Conservation (phyloP, 2,797 vertebrate species). For the Bradypodion pumilum region DNA sequence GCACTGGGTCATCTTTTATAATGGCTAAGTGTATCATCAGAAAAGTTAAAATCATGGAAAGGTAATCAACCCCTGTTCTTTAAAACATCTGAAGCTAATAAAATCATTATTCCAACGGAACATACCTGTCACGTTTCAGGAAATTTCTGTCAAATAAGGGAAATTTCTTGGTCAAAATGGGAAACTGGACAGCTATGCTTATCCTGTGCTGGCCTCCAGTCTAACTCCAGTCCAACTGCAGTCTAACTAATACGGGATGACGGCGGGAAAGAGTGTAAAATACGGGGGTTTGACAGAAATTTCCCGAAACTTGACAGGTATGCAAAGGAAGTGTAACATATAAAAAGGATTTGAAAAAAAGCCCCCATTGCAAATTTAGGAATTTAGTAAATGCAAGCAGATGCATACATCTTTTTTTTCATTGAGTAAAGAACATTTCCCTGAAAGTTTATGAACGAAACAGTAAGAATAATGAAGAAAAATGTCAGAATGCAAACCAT, state of each 20-base stretch:
- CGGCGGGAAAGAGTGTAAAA: no score
- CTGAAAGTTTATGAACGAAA: constrained; percentile 66
- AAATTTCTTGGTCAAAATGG: no score
- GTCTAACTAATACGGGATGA: no score
- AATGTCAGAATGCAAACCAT: constrained; percentile 55
- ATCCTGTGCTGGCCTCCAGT: no score
- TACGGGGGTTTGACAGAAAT: no score
- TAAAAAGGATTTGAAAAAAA: neutral
- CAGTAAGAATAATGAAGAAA: constrained; percentile 74
- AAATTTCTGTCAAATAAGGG: no score
- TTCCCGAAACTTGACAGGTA: no score
- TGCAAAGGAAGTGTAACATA: no score
- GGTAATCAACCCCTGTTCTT: neutral
- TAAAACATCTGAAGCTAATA: constrained; percentile 33
- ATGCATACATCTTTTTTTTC: constrained; percentile 47
- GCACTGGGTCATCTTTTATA: no score
- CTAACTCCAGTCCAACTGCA: no score
- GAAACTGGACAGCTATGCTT: no score
- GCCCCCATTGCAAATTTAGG: neutral
- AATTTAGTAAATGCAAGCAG: constrained; percentile 33
- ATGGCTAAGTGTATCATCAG: neutral
- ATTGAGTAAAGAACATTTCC: constrained; percentile 54
- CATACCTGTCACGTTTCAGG: no score
- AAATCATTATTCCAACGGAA: constrained; percentile 20
- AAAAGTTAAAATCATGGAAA: constrained; percentile 36